Percentiles rank a stretch among this genome's conserved stretches.
Conservation (phyloP, 2,113 vertebrate genomes). For the Ictidomys tridecemlineatus region DNA sequence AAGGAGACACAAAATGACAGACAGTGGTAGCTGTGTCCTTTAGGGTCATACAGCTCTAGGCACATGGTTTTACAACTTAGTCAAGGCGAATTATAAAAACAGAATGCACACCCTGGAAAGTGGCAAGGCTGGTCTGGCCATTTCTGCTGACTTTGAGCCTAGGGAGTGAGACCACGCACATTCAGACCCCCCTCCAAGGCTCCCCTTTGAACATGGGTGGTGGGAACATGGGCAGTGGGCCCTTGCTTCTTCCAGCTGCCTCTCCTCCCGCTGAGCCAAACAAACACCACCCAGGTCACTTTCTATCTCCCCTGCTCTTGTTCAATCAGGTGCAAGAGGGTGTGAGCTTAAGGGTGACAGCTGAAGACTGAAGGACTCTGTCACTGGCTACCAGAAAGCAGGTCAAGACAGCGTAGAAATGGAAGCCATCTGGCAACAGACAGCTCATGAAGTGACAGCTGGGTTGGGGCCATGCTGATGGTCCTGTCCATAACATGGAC, state of each 20-base stretch:
- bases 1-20: background rate
- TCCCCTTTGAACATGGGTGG: background rate
- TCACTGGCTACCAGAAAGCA: conserved; percentile 62
- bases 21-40: background rate
- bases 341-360: conserved; percentile 62
- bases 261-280: conserved; percentile 5
- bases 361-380: conserved; percentile 70
- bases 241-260: background rate
- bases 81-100: background rate
- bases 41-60: background rate
- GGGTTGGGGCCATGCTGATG: background rate
- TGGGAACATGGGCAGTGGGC: background rate
- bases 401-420: conserved; percentile 76
- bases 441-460: conserved; percentile 32
- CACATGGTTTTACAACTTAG: background rate
- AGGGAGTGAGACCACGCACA: background rate
- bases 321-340: conserved; percentile 59
- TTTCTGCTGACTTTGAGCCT: conserved; percentile 1
- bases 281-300: conserved; percentile 44
- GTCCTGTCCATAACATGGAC: background rate
- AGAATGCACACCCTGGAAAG: background rate
- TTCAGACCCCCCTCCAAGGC: background rate
- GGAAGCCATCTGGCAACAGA: background rate
- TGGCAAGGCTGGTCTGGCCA: background rate
- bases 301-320: conserved; percentile 11